phyloP scores from a whole-genome alignment of 2,113 vertebrate genomes.

The Pedionomus torquatus region DNA sequence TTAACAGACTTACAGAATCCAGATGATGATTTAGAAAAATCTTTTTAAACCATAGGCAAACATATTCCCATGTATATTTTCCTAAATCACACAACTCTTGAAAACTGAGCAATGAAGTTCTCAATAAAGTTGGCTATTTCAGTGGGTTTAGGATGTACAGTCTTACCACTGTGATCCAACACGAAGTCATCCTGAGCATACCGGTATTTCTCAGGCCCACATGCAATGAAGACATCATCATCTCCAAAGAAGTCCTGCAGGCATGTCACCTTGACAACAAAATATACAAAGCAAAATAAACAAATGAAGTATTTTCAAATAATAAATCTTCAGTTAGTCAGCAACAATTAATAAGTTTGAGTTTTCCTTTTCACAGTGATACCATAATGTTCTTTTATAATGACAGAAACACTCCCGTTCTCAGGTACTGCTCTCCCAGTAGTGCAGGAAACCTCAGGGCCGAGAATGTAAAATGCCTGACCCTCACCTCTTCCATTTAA shows the following conservation, averaged over 20 bases:
- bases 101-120: background rate
- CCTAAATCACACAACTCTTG: background rate
- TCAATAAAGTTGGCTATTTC: background rate
- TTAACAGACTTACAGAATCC: background rate
- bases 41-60: background rate
- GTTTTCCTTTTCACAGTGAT: background rate
- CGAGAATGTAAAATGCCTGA: background rate
- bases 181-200: constrained; percentile 98
- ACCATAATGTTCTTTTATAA: background rate
- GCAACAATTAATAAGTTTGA: background rate
- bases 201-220: constrained; percentile 94
- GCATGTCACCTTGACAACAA: constrained; percentile 83
- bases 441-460: background rate
- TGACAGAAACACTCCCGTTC: background rate
- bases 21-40: background rate
- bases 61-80: background rate
- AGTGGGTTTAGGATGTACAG: constrained; percentile 32
- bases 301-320: background rate
- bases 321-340: background rate
- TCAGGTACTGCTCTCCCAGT: background rate
- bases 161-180: constrained; percentile 96
- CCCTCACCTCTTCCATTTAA: background rate
- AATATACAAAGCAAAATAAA: background rate
- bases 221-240: constrained; percentile 96
- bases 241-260: constrained; percentile 99